Percentiles rank a stretch among this genome's conserved stretches.
These are phyloP conservation scores for Rhysida immarginata DNA, from an alignment of 1,140 invertebrate genomes.

Conservation along the genomic window DNA sequence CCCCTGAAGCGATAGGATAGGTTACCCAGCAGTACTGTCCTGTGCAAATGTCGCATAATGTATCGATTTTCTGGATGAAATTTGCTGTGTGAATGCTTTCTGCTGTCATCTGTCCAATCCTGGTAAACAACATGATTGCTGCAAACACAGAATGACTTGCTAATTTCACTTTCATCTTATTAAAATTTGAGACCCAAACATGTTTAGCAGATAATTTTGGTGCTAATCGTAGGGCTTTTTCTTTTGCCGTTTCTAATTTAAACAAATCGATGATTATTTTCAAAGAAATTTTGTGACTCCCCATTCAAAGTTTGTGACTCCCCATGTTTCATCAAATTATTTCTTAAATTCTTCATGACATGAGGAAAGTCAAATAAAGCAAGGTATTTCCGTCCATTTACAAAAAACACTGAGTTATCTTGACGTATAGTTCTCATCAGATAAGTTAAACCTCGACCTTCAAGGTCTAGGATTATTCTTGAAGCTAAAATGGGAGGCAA, in stretches of 20 bases:
- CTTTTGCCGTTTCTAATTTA: neutral
- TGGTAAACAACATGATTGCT: neutral
- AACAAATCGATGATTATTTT: no score
- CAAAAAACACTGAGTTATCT: neutral
- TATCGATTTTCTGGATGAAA: neutral
- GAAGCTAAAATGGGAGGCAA: no score
- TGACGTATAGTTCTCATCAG: no score
- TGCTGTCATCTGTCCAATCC: neutral
- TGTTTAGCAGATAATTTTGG: no score
- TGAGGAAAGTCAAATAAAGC: neutral
- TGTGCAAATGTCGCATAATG: neutral
- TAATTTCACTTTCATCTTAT: no score
- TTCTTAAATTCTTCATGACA: neutral
- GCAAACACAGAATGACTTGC: neutral
- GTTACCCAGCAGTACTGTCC: no score
- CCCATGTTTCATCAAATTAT: neutral
- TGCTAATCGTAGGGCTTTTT: neutral
- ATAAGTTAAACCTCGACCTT: no score
- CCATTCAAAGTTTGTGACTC: no score
- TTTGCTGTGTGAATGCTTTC: neutral
- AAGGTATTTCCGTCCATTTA: neutral
- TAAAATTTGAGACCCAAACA: no score
- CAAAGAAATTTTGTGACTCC: no score
- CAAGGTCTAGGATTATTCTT: no score
- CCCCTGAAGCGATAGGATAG: no score